Evolutionary conservation across 2,797 vertebrate genomes (phyloP), one percentile per base, ranked within the genome.

Genomic region (Taeniopygia guttata): DNA sequence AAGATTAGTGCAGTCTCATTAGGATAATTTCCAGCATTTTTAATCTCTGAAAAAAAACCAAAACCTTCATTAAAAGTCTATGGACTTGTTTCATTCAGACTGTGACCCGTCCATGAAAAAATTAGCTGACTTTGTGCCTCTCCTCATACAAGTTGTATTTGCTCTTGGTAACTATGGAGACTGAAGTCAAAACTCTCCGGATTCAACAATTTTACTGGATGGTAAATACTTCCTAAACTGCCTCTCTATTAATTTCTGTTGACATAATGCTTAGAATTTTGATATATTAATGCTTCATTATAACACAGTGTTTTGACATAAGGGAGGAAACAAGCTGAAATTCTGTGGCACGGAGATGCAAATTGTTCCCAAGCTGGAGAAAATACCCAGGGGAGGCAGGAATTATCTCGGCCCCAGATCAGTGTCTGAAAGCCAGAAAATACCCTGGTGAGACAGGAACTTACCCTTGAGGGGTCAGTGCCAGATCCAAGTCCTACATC

Each of bases 21-120:
- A 96, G 87, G 74, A 92, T 89, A 91, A 91, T 96, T 97, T 95
- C 74, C 34, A 91, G 56, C 70, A 40, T 60, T 60, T 60, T 42
- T 30, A 42, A 60, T 67, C 63, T 81, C 72, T 75, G 68, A 80
- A 58, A 77, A 74, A 70, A 67, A 62, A 74, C 70, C 67, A 62
- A 81, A 70, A 62, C 26, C 22, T 87, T 93, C 16, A 48, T 82
- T 92, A 70, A 30, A 89, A 86, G 29, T 43, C 55, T 58, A 8
- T 0, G 2, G 51, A 59, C 40, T 66, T 10, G 1, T 79, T 76
- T 54, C 23, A 70, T 63, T 91, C 80, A 74, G 64, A 32, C 42
- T 73, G 79, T 91, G 83, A 73, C 48, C 83, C 63, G 13, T 25
- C 40, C 70, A 19, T 40, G 48, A 84, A 78, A 81, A 90, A 92